phyloP scores from a whole-genome alignment of 2,113 vertebrate species.

The Dryoscopus gambensis region DNA sequence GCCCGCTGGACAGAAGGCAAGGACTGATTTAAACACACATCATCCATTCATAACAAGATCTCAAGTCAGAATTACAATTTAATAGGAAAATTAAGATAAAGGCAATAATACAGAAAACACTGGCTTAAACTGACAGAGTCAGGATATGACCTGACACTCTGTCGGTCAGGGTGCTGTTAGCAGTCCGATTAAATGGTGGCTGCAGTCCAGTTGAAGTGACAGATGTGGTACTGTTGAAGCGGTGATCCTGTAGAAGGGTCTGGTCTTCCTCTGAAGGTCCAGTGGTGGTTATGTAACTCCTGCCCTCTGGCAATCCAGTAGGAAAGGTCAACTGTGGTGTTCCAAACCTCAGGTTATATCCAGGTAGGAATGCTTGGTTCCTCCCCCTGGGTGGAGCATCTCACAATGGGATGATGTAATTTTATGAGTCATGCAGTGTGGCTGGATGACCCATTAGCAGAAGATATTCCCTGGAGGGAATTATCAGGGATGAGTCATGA shows the following conservation, averaged over 20 bases:
- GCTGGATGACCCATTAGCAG: background rate
- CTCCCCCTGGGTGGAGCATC: background rate
- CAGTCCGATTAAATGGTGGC: background rate
- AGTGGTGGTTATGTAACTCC: background rate
- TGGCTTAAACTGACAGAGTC: background rate
- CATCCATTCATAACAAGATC: too few relatives aligned
- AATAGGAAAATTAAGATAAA: background rate
- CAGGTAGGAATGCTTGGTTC: background rate
- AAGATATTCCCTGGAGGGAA: background rate
- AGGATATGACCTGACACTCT: background rate
- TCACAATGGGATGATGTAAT: background rate
- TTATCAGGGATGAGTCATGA: background rate
- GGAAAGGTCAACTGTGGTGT: background rate
- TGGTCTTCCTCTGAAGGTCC: background rate
- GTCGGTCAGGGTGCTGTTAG: background rate
- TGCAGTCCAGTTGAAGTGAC: background rate
- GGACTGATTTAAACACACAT: too few relatives aligned
- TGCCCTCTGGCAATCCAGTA: background rate
- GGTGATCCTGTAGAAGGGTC: background rate
- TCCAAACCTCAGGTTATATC: background rate
- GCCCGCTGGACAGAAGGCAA: too few relatives aligned
- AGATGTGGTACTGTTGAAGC: background rate
- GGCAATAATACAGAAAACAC: background rate
- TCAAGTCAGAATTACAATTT: background rate
- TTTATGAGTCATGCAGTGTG: background rate